phyloP scores from a whole-genome alignment of 2,888 invertebrate species.

The Lacanobia wlatinum region DNA sequence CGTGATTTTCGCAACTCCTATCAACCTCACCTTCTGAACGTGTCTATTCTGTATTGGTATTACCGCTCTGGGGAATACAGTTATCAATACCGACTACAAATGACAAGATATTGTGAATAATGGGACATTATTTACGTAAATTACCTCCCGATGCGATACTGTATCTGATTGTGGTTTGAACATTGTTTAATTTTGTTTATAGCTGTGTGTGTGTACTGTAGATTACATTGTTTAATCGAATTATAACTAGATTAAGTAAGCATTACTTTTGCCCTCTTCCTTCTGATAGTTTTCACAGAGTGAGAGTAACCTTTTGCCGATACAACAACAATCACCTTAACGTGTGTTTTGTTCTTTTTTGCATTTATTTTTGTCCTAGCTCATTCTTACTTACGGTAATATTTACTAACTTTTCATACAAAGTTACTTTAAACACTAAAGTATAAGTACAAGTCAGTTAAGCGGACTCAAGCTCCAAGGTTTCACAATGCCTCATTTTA shows the following conservation, averaged over 20 bases:
- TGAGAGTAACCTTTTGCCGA: too few species aligned
- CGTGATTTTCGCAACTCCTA: not conserved
- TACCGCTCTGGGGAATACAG: conserved; percentile 3
- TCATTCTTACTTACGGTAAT: too few species aligned
- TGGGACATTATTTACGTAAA: conserved; percentile 47
- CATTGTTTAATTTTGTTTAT: conserved; percentile 10
- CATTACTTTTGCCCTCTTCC: too few species aligned
- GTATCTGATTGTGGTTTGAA: conserved; percentile 7
- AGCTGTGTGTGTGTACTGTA: not conserved
- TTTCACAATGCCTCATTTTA: too few species aligned
- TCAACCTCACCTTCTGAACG: not conserved
- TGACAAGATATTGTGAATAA: conserved; percentile 54
- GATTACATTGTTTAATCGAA: not conserved
- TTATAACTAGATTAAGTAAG: not conserved
- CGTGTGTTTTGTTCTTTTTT: too few species aligned
- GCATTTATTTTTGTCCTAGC: too few species aligned
- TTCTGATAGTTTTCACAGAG: too few species aligned
- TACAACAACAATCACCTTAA: too few species aligned
- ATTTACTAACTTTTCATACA: too few species aligned
- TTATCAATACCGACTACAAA: conserved; percentile 10
- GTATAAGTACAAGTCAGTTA: too few species aligned
- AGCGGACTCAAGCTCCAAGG: too few species aligned
- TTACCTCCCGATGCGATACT: conserved; percentile 19
- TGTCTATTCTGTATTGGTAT: not conserved
- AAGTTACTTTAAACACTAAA: too few species aligned